These are phyloP conservation scores for Platyura marginata DNA, from an alignment of 1,140 invertebrate species.

Conservation along the genomic window DNA sequence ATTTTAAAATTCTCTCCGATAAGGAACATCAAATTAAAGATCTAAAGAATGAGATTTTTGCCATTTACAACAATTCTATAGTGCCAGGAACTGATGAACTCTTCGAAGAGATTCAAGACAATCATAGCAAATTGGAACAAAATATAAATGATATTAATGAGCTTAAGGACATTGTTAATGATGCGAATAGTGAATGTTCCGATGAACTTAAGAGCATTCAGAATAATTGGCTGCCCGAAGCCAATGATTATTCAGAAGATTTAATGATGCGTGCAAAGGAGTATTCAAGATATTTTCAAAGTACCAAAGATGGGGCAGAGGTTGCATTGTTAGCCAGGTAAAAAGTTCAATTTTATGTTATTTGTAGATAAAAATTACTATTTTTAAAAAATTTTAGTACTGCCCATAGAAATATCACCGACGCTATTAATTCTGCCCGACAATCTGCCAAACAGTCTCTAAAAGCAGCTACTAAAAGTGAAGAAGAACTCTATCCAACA, in stretches of 20 bases:
- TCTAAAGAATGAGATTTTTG: slow-evolving; percentile 6
- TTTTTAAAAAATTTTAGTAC: too few species aligned
- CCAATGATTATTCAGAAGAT: slow-evolving; percentile 44
- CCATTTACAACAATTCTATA: slow-evolving; percentile 12
- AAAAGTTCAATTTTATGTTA: slow-evolving; percentile 4
- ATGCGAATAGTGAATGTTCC: slow-evolving; percentile 8
- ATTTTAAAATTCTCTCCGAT: slow-evolving; percentile 9
- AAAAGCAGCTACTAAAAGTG: slow-evolving; percentile 26
- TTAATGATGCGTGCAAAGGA: slow-evolving; percentile 40
- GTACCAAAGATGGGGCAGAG: slow-evolving; percentile 18
- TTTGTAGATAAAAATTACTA: too few species aligned
- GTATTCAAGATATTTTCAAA: slow-evolving; percentile 27
- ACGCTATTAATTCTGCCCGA: slow-evolving; percentile 43
- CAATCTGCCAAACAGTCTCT: slow-evolving; percentile 36
- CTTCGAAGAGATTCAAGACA: slow-evolving; percentile 5
- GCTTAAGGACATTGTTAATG: slow-evolving; percentile 8
- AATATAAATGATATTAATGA: background rate
- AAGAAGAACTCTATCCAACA: slow-evolving; percentile 17
- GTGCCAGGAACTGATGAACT: slow-evolving; percentile 10
- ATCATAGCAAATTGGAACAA: slow-evolving; percentile 7
- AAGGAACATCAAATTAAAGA: slow-evolving; percentile 11
- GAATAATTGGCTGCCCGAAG: slow-evolving; percentile 24
- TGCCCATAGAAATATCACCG: slow-evolving; percentile 63
- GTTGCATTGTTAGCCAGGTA: slow-evolving; percentile 26
- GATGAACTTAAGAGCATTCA: slow-evolving; percentile 8